These are phyloP conservation scores for Acleris cristana DNA, from an alignment of 2,888 invertebrate species.

Conservation along the genomic window DNA sequence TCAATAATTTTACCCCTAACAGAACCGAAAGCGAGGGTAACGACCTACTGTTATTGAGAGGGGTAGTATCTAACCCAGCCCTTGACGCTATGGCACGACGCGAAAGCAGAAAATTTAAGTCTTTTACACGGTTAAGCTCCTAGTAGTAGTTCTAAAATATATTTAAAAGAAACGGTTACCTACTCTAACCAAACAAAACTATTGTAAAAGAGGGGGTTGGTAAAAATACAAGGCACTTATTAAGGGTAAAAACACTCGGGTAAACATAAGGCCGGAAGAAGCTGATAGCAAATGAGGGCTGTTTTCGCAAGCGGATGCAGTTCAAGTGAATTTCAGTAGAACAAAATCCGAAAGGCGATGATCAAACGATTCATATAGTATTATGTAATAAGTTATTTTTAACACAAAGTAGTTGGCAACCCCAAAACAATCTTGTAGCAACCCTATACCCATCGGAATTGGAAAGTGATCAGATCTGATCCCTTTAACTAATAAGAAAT, in stretches of 20 bases:
- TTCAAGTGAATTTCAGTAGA: constrained; percentile 26
- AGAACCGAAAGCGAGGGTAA: constrained; percentile 26
- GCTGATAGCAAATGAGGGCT: not conserved
- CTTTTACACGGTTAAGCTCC: not conserved
- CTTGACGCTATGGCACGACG: constrained; percentile 2
- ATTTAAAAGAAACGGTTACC: no score
- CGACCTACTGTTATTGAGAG: constrained; percentile 32
- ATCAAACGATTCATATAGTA: constrained; percentile 8
- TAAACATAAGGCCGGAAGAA: not conserved
- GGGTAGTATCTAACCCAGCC: constrained; percentile 27
- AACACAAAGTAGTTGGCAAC: no score
- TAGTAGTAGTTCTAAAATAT: no score
- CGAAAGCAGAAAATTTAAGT: not conserved
- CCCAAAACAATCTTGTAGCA: no score
- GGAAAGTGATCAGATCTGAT: no score
- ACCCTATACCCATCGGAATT: no score
- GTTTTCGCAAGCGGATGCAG: constrained; percentile 9
- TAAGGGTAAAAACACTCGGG: not conserved
- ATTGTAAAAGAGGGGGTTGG: no score
- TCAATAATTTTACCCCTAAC: constrained; percentile 28
- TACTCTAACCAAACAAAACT: no score
- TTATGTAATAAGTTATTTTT: not conserved
- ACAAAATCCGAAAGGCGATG: constrained; percentile 12
- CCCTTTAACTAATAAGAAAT: no score
- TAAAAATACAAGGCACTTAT: no score